A percentile compares a stretch with the other conserved stretches of the same genome.
Evolutionary conservation across 2,113 vertebrate genomes (phyloP).

Genomic region (Phocoena sinus): DNA sequence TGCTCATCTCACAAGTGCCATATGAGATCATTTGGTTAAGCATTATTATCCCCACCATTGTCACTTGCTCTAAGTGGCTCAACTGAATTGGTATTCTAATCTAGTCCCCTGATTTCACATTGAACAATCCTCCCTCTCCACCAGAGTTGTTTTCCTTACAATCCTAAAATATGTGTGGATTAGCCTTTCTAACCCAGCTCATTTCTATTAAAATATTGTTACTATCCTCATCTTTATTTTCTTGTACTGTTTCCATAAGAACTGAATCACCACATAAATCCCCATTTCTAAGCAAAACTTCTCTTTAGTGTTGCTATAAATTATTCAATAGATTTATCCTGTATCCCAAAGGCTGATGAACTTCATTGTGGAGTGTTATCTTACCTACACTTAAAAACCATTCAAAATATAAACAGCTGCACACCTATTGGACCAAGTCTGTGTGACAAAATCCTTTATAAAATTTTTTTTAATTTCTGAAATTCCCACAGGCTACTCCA

Average conservation of each 20-base stretch:
- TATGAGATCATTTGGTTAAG: background rate
- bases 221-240: constrained; percentile 25
- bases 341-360: background rate
- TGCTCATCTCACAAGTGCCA: background rate
- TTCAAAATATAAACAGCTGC: background rate
- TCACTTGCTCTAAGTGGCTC: background rate
- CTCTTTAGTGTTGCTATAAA: background rate
- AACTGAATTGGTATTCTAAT: background rate
- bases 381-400: background rate
- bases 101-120: background rate
- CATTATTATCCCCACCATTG: background rate
- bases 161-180: background rate
- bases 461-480: constrained; percentile 4
- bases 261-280: background rate
- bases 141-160: background rate
- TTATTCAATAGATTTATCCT: constrained; percentile 13
- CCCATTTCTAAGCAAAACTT: background rate
- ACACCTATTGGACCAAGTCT: background rate
- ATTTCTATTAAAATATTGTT: constrained; percentile 36
- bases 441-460: background rate
- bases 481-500: background rate
- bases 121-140: background rate
- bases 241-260: background rate
- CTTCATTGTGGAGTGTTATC: background rate
- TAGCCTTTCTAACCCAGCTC: background rate